A percentile compares a stretch with the other conserved stretches of the same genome.
Conservation (phyloP, 2,888 invertebrate genomes). For the Drosophila maculinotata region DNA sequence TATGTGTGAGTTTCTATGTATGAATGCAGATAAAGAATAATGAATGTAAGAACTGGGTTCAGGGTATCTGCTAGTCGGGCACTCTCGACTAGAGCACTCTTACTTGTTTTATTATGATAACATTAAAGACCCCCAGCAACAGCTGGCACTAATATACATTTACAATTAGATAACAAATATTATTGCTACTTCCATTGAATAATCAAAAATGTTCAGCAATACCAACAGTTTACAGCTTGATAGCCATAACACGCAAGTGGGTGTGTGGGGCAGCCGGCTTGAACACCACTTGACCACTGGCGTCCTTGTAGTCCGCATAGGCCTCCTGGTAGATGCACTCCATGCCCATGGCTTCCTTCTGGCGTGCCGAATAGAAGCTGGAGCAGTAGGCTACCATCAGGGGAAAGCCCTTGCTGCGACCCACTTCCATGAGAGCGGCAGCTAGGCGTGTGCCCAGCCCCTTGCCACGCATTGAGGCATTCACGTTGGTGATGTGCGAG, state of each 20-base stretch:
- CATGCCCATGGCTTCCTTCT: conserved; percentile 71
- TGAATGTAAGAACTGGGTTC: no score
- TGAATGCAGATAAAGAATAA: no score
- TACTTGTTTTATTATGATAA: no score
- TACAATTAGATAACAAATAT: background rate
- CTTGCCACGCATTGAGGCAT: conserved; percentile 60
- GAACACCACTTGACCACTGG: conserved; percentile 56
- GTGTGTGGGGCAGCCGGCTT: conserved; percentile 60
- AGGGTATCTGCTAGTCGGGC: no score
- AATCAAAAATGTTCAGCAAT: no score
- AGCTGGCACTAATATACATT: no score
- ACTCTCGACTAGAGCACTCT: no score
- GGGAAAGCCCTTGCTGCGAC: conserved; percentile 55
- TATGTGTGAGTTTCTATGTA: no score
- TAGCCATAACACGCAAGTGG: conserved; percentile 40
- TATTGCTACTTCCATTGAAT: background rate
- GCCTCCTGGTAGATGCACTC: conserved; percentile 49
- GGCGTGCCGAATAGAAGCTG: conserved; percentile 70
- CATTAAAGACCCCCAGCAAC: no score
- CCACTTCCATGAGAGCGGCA: conserved; percentile 62
- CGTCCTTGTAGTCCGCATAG: conserved; percentile 67
- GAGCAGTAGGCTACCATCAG: conserved; percentile 65
- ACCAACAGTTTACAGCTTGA: conserved; percentile 23
- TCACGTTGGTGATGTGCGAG: conserved; percentile 67
- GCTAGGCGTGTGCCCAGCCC: conserved; percentile 66